Evolutionary conservation across 53 echinoderm and acorn worm genomes (phyloP).

Genomic region (Patiria pectinifera): DNA sequence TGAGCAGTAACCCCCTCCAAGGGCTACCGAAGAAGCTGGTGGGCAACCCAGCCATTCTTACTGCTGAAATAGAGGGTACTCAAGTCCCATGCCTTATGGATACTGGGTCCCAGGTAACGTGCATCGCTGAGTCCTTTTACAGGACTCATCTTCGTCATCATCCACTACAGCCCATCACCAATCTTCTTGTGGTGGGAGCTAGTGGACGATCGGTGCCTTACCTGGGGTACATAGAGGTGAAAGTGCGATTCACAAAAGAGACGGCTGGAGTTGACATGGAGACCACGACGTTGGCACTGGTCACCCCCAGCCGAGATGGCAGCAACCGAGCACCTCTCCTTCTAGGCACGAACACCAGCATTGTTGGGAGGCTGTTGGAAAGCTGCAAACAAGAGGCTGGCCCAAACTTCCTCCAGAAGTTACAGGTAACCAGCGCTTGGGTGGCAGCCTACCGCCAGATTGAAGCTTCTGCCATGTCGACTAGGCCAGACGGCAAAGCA

Average conservation of each 20-base stretch:
- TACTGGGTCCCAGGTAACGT: no score
- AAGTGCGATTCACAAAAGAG: slow-evolving; percentile 3
- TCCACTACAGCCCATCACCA: slow-evolving; percentile 42
- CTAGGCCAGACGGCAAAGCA: slow-evolving; percentile 9
- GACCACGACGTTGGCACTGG: slow-evolving; percentile 63
- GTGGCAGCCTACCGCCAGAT: slow-evolving; percentile 29
- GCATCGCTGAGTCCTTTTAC: slow-evolving; percentile 53
- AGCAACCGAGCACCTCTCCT: slow-evolving; percentile 50
- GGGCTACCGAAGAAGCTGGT: slow-evolving; percentile 54
- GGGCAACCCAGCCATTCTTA: slow-evolving; percentile 46
- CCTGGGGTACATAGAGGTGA: slow-evolving; percentile 58
- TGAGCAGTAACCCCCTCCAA: not conserved
- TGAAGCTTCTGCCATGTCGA: not conserved
- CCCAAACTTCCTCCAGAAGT: no score
- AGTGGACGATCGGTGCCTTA: slow-evolving; percentile 69
- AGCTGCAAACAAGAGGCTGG: no score
- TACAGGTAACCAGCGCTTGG: no score
- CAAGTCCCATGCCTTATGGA: slow-evolving; percentile 16
- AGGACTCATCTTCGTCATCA: slow-evolving; percentile 59
- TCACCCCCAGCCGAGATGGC: slow-evolving; percentile 15
- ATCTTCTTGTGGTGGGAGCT: slow-evolving; percentile 62
- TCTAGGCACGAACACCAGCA: slow-evolving; percentile 71
- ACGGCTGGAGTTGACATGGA: slow-evolving; percentile 48
- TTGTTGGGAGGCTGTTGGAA: slow-evolving; percentile 36
- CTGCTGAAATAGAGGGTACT: slow-evolving; percentile 46